Evolutionary conservation across 1,140 invertebrate genomes (phyloP).

Genomic region (Drosophila nannoptera): DNA sequence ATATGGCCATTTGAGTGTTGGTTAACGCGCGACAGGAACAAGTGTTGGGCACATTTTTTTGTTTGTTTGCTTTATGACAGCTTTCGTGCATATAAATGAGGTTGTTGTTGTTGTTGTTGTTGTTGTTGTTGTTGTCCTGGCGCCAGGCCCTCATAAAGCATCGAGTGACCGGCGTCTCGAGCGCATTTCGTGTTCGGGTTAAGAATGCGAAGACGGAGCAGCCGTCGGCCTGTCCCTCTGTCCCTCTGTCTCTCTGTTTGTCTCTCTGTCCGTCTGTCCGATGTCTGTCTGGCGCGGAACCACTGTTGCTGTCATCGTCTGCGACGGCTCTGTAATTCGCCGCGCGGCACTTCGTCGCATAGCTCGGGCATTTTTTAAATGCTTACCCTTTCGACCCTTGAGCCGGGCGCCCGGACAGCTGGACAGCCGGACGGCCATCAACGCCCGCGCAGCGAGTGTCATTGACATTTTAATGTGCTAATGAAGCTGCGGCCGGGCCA

Average conservation of each 20-base stretch:
- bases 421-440: background rate
- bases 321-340: slow-evolving; percentile 12
- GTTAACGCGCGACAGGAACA: slow-evolving; percentile 53
- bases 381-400: slow-evolving; percentile 62
- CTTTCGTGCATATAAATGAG: slow-evolving; percentile 30
- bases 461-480: slow-evolving; percentile 78
- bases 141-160: slow-evolving; percentile 65
- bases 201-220: background rate
- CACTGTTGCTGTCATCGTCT: slow-evolving; percentile 15
- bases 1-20: slow-evolving; percentile 24
- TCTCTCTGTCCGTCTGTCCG: slow-evolving; percentile 8
- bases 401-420: slow-evolving; percentile 4
- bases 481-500: slow-evolving; percentile 67
- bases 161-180: slow-evolving; percentile 46
- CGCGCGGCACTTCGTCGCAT: slow-evolving; percentile 47
- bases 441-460: slow-evolving; percentile 57
- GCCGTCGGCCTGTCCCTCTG: background rate
- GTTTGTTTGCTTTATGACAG: slow-evolving; percentile 36
- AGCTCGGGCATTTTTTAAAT: slow-evolving; percentile 70
- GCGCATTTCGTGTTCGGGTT: background rate
- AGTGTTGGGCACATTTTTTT: slow-evolving; percentile 67
- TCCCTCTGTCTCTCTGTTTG: background rate
- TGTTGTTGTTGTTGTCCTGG: slow-evolving; percentile 24
- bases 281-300: slow-evolving; percentile 34
- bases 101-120: slow-evolving; percentile 1